Evolutionary conservation across 2,888 invertebrate species (phyloP), one percentile per base, ranked within the genome.

Genomic region (Iphiclides podalirius): DNA sequence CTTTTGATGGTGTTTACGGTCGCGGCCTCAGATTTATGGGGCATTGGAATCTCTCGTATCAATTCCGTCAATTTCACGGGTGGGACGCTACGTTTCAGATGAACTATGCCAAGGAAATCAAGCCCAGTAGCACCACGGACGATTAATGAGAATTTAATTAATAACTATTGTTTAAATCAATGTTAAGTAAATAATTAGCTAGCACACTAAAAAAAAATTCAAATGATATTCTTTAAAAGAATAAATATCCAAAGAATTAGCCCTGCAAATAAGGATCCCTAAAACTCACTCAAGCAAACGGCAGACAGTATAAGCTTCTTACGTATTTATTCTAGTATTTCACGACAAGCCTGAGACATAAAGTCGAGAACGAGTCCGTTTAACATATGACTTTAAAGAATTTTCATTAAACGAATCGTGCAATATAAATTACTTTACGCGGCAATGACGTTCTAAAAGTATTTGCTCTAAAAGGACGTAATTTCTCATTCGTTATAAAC

Each of bases 1-100:
- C 81, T 84, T 82, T 75, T 77, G 79, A 84, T 80, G 76, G 71
- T 77, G 78, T 84, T 83, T 80, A 79, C 67, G 60, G 66, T 59
- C 55, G 54, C 55, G 4, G 55, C 59, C 58, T 60, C 58, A 59
- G 66, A 73, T 80, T 80, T 81, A 77, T 76, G 63, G 66, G 61
- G 55, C 61, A 65, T 64, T 69, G 70, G 64, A 72, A 75, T 68
- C 66, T 64, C 65, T 57, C 49, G 56, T 69, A 70, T 67, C 64
- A 52, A 58, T 58, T 61, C 47, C 53, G 44, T 59, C 54, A 51
- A 52, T 51, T 59, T 52, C 56, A 53, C 52, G 59, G 55, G 37
- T 49, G 53, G 43, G 49, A n/a, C n/a, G n/a, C 49, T 52, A 55
- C 57, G 58, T 54, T 44, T 33, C 33, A 33, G 38, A 16, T 33